Evolutionary conservation across 2,888 invertebrate species (phyloP), one percentile per base, ranked within the genome.

Genomic region (Hetaerina titia): DNA sequence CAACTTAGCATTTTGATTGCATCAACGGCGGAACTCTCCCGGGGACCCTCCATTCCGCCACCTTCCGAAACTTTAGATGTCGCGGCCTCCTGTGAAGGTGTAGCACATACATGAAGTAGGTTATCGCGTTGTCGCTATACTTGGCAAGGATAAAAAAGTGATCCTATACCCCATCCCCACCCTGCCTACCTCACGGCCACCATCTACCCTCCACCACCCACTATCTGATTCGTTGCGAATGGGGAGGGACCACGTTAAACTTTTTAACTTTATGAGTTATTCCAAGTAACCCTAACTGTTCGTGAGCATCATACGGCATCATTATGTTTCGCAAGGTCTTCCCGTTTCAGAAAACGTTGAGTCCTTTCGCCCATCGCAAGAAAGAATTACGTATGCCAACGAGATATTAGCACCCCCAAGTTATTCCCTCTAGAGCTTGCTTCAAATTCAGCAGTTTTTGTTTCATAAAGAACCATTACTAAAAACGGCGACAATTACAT

Each of bases 1-100:
- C 69, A 22, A 69, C 69, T 69, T 69, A 69, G 22, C 22, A 69
- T 69, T 69, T 69, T 69, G 69, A 69, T 69, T 69, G 69, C n/a
- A 69, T 69, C 69, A 69, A 69, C 69, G 69, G 69, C 22, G 22
- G 69, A 69, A 69, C 69, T 69, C 69, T 69, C 69, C n/a, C n/a
- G 22, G 69, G n/a, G 64, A 15, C 69, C 22, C 9, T 6, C 22
- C 22, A 9, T n/a, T n/a, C 19, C 69, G 22, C 5, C 9, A 22
- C 69, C 69, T 22, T n/a, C n/a, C 8, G 22, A 69, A 69, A 69
- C 69, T 69, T 69, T 69, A 6, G 22, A n/a, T n/a, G 69, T 22
- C 22, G 69, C 7, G 22, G 69, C 7, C 69, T 69, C 69, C 69
- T 69, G 69, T n/a, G 5, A 69, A 69, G 69, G 69, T 69, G 22